A percentile compares a stretch with the other conserved stretches of the same genome.
Evolutionary conservation across 2,888 invertebrate species (phyloP).

Genomic region (Encarsia formosa): DNA sequence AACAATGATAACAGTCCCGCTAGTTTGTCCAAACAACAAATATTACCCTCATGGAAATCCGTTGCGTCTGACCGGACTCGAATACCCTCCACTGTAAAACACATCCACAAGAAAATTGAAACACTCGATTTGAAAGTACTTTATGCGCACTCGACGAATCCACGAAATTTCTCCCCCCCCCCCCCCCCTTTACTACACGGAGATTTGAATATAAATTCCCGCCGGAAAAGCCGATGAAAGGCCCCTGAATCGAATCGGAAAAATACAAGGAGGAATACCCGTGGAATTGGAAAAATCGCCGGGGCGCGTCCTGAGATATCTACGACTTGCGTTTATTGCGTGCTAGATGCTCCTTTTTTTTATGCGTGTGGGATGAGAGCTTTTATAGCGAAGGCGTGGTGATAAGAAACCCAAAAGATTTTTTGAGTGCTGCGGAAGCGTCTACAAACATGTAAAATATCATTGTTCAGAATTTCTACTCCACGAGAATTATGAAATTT

Average conservation of each 20-base stretch:
- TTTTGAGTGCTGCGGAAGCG: no score
- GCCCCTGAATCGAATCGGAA: conserved; percentile 21
- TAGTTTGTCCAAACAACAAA: no score
- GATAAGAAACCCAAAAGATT: neutral
- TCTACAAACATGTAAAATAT: no score
- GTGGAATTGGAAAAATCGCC: neutral
- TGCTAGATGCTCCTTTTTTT: neutral
- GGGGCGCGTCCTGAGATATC: neutral
- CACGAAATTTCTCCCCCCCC: no score
- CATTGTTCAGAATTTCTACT: no score
- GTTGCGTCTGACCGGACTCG: no score
- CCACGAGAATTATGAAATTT: no score
- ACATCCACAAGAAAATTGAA: neutral
- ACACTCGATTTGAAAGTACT: neutral
- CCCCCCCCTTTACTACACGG: conserved; percentile 14
- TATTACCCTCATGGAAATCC: no score
- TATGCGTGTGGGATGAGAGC: no score
- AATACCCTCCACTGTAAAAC: neutral
- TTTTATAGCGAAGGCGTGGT: no score
- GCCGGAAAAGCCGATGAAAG: conserved; percentile 24
- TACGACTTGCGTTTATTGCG: neutral
- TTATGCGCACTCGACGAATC: neutral
- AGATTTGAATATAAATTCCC: conserved; percentile 25
- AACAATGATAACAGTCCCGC: no score
- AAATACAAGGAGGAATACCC: conserved; percentile 15